These are phyloP conservation scores for Alethe diademata DNA, from an alignment of 2,113 vertebrate genomes.

Conservation along the genomic window DNA sequence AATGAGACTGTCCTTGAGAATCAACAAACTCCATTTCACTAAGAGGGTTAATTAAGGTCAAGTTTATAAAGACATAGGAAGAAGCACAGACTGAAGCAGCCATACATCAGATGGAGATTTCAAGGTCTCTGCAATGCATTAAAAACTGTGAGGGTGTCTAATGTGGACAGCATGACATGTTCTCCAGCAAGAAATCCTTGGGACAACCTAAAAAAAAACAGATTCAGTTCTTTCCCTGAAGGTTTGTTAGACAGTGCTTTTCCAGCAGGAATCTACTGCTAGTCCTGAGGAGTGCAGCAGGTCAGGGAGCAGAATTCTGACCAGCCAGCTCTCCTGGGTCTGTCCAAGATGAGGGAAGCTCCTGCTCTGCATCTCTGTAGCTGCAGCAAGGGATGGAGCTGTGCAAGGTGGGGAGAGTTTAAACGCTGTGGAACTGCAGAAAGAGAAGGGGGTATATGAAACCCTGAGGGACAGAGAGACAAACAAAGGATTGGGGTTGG, in stretches of 20 bases:
- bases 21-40: constrained; percentile 63
- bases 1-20: constrained; percentile 60
- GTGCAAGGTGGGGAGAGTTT: not conserved
- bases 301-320: not conserved
- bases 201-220: not conserved
- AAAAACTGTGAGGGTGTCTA: constrained; percentile 1
- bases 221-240: not conserved
- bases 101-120: constrained; percentile 39
- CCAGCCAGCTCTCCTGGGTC: not conserved
- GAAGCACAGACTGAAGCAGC: constrained; percentile 33
- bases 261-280: not conserved
- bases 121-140: constrained; percentile 25
- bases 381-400: not conserved
- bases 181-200: not conserved
- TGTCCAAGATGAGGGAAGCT: not conserved
- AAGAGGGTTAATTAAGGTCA: constrained; percentile 76
- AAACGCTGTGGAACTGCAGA: not conserved
- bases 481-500: not conserved
- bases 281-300: not conserved
- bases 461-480: accelerated
- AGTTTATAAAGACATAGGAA: constrained; percentile 57
- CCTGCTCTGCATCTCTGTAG: accelerated
- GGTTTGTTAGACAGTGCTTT: not conserved
- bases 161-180: not conserved
- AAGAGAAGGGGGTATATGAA: not conserved